Evolutionary conservation across 2,113 vertebrate species (phyloP), one percentile per base, ranked within the genome.

Genomic region (Solenodon paradoxus): DNA sequence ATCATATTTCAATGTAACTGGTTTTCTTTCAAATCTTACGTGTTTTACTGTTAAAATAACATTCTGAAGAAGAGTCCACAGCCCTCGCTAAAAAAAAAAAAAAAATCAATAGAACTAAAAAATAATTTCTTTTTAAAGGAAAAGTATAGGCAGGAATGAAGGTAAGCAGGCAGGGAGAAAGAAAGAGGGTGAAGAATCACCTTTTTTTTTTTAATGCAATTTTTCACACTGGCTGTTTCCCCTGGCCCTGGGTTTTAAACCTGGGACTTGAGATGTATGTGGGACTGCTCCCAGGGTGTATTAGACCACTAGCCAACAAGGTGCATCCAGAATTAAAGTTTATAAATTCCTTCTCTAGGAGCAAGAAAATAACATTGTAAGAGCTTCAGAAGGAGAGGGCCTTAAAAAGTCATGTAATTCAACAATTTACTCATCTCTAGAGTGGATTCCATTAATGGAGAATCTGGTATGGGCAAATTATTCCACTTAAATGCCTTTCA

Each of bases 401-500:
- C 61, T 91, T 95, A 87, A 57, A n/a, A 90, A 83, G 69, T 84
- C 69, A 91, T 19, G 2, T 24, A 91, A 88, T 77, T 75, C 42
- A 68, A 90, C 19, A 30, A 57, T 45, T 84, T 80, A 75, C 30
- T 92, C n/a, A 15, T 68, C 92, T 49, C 17, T 94, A 92, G 68
- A 80, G 69, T 45, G 35, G 26, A 3, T 28, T 92, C 42, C n/a
- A 82, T 55, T 88, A 94, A 83, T 45, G 63, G 45, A 88, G 42
- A 68, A 63, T 1, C 20, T 82, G 17, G 32, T 61, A 51, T 45
- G 0, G 85, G 28, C 38, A 15, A 93, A 93, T 78, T 92, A 81
- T 16, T 75, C 53, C 80, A 42, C 28, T 74, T 84, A 66, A 20
- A 57, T 13, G 47, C 38, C 24, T 45, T 77, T 77, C 59, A 90